A percentile compares a stretch with the other conserved stretches of the same genome.
These are phyloP conservation scores for Salpingus planirostris DNA, from an alignment of 2,888 invertebrate species.

Conservation along the genomic window DNA sequence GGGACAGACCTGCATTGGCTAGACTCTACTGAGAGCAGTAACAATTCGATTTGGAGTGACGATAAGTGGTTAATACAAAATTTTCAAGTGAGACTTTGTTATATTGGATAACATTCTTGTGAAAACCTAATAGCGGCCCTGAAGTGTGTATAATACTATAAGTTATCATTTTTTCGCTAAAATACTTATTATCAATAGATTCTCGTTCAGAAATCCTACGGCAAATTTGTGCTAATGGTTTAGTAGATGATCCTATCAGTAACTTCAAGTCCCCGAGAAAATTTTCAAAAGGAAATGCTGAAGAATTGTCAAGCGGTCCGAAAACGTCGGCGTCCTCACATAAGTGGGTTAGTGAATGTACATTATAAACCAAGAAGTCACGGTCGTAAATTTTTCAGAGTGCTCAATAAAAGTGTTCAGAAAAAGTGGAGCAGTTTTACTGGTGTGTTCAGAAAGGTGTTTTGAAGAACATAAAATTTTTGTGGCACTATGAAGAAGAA, in stretches of 20 bases:
- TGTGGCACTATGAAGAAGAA: conserved; percentile 10
- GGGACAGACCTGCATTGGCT: too few species aligned
- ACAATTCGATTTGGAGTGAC: conserved; percentile 2
- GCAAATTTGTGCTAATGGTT: conserved; percentile 12
- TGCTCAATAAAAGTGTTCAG: conserved; percentile 12
- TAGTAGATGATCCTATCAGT: conserved; percentile 10
- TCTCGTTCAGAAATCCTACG: conserved; percentile 7
- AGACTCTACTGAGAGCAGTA: too few species aligned
- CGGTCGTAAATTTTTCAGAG: conserved; percentile 7
- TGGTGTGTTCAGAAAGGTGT: conserved; percentile 4
- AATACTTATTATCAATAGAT: neutral
- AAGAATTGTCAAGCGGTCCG: conserved; percentile 11
- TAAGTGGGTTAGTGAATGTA: conserved; percentile 13
- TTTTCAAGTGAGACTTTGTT: conserved; percentile 2
- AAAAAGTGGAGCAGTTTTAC: conserved; percentile 6
- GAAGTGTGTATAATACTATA: neutral
- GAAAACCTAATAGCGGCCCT: conserved; percentile 1
- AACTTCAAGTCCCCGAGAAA: conserved; percentile 9
- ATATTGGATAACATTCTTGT: neutral
- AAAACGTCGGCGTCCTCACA: conserved; percentile 11
- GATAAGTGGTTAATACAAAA: conserved; percentile 1
- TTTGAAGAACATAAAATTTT: conserved; percentile 7
- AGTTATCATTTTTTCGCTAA: neutral
- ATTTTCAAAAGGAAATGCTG: conserved; percentile 13
- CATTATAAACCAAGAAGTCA: conserved; percentile 15